These are phyloP conservation scores for Neomorphus geoffroyi DNA, from an alignment of 2,797 vertebrate genomes.

Conservation along the genomic window DNA sequence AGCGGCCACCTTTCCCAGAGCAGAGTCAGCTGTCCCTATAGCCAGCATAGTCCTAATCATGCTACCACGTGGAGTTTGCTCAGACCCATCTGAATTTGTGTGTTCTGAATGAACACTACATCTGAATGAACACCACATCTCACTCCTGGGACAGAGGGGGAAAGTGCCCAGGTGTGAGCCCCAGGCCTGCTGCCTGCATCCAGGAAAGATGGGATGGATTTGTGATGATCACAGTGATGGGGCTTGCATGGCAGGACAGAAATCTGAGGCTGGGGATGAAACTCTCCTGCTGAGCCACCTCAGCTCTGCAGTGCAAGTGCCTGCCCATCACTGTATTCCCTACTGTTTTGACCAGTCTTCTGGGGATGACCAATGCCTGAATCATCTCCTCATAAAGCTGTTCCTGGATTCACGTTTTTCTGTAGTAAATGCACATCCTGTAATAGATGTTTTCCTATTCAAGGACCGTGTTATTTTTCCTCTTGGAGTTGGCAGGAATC, in stretches of 20 bases:
- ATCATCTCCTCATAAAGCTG: conserved; percentile 24
- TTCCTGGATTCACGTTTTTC: not conserved
- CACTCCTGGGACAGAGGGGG: not conserved
- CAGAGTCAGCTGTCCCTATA: not conserved
- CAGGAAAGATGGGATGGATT: not conserved
- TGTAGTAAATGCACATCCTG: not conserved
- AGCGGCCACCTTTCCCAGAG: not conserved
- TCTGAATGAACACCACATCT: rapidly evolving
- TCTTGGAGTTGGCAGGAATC: not conserved
- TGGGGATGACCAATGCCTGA: conserved; percentile 34
- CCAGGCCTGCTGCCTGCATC: not conserved
- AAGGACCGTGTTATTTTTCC: not conserved
- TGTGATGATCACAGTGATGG: not conserved
- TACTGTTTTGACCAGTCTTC: not conserved
- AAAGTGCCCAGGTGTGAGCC: not conserved
- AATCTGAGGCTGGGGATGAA: not conserved
- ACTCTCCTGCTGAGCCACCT: not conserved
- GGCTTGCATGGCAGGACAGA: not conserved
- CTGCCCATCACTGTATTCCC: not conserved
- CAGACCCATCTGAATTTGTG: not conserved
- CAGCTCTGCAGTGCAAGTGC: no score
- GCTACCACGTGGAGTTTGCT: rapidly evolving
- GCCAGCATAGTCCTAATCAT: not conserved
- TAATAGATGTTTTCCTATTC: not conserved
- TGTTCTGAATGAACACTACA: not conserved